Percentiles rank a stretch among this genome's conserved stretches.
Conservation (phyloP, 2,888 invertebrate genomes). For the Rhamnusium bicolor region DNA sequence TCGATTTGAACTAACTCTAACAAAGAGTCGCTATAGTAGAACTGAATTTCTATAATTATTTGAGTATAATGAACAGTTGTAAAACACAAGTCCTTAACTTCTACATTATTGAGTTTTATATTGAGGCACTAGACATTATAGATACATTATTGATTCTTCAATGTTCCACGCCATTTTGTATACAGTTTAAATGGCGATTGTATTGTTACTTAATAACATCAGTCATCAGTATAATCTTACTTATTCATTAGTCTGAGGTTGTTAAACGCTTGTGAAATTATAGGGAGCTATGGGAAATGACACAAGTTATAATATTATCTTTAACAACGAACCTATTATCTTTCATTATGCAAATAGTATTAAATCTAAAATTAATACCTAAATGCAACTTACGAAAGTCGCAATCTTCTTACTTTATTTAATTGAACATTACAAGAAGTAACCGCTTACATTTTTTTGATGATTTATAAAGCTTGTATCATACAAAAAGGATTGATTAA, state of each 20-base stretch:
- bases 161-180: slow-evolving; percentile 12
- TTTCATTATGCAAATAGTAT: no score
- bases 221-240: background rate
- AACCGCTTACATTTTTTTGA: no score
- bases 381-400: no score
- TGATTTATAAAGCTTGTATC: no score
- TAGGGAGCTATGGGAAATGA: background rate
- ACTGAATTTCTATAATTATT: slow-evolving; percentile 4
- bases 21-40: background rate
- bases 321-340: no score
- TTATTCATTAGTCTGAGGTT: slow-evolving; percentile 1
- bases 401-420: no score
- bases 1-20: background rate
- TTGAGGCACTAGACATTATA: slow-evolving; percentile 18
- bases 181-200: background rate
- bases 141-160: background rate
- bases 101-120: slow-evolving; percentile 16
- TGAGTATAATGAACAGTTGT: slow-evolving; percentile 2
- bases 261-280: background rate
- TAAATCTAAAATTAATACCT: no score
- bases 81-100: slow-evolving; percentile 13
- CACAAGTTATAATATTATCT: no score
- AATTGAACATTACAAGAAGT: no score
- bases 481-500: no score
- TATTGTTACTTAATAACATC: background rate